Percentiles rank a stretch among this genome's conserved stretches.
Conservation (phyloP, 2,797 vertebrate species). For the Synaphobranchus kaupii region DNA sequence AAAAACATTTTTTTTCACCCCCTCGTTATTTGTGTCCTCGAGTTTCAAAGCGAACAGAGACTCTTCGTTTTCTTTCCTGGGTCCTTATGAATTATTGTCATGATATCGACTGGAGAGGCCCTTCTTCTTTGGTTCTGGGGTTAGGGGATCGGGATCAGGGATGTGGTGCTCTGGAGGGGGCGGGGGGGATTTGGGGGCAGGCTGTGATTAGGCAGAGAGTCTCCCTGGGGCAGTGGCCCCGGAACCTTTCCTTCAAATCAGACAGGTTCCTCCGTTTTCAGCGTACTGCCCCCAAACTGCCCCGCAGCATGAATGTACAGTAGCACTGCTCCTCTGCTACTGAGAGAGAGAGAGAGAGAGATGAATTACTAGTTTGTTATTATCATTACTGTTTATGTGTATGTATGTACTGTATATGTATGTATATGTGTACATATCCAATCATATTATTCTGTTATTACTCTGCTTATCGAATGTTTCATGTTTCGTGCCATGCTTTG, state of each 20-base stretch:
- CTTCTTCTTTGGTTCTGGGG: constrained; percentile 37
- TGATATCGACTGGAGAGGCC: not conserved
- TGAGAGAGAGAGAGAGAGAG: no score
- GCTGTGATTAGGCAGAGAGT: constrained; percentile 50
- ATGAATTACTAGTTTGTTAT: no score
- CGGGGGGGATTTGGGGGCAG: constrained; percentile 45
- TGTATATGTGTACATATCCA: no score
- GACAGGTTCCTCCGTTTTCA: constrained; percentile 67
- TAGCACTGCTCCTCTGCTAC: constrained; percentile 39
- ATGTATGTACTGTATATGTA: no score
- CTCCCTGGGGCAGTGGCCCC: constrained; percentile 63
- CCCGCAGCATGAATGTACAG: constrained; percentile 75
- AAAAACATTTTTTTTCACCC: not conserved
- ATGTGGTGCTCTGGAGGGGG: constrained; percentile 49
- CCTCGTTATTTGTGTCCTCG: not conserved
- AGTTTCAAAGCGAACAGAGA: not conserved
- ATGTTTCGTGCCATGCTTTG: no score
- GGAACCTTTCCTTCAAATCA: constrained; percentile 68
- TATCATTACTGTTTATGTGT: no score
- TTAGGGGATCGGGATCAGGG: constrained; percentile 59
- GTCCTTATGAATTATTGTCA: not conserved
- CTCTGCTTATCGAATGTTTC: no score
- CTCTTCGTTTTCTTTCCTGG: not conserved
- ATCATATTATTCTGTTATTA: no score
- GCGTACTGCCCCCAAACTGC: constrained; percentile 71